Percentiles rank a stretch among this genome's conserved stretches.
phyloP scores from a whole-genome alignment of 2,888 invertebrate species.

The Helleia helle region DNA sequence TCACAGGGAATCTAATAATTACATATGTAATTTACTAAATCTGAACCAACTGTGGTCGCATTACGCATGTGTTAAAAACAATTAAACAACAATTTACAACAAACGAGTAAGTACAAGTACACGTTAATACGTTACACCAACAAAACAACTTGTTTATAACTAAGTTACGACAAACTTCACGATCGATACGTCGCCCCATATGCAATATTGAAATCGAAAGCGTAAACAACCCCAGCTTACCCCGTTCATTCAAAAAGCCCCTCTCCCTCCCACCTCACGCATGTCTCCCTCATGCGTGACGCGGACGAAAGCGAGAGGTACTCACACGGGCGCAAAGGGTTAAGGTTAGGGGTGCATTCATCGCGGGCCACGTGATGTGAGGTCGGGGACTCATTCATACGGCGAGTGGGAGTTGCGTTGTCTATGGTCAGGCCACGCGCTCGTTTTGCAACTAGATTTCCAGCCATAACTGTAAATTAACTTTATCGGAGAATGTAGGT shows the following conservation, averaged over 20 bases:
- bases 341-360: background rate
- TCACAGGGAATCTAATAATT: too few relatives aligned
- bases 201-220: slow-evolving; percentile 65
- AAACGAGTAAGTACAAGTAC: background rate
- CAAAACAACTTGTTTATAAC: slow-evolving; percentile 8
- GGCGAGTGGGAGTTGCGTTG: slow-evolving; percentile 59
- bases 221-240: slow-evolving; percentile 32
- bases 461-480: slow-evolving; percentile 73
- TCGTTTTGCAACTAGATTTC: slow-evolving; percentile 72
- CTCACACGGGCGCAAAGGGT: background rate
- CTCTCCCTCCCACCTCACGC: too few relatives aligned
- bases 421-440: slow-evolving; percentile 62
- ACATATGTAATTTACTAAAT: too few relatives aligned
- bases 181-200: slow-evolving; percentile 62
- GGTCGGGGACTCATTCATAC: slow-evolving; percentile 45
- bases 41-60: too few relatives aligned
- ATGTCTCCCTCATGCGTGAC: background rate
- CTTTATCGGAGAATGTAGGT: slow-evolving; percentile 71
- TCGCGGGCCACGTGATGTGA: slow-evolving; percentile 39
- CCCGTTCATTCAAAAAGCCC: slow-evolving; percentile 1
- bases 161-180: slow-evolving; percentile 33
- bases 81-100: too few relatives aligned
- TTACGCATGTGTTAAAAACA: too few relatives aligned
- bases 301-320: background rate
- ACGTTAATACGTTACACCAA: background rate